Base-by-base conservation (phyloP, 2,797 vertebrate species). In the Crocodylus rhombifer region DNA sequence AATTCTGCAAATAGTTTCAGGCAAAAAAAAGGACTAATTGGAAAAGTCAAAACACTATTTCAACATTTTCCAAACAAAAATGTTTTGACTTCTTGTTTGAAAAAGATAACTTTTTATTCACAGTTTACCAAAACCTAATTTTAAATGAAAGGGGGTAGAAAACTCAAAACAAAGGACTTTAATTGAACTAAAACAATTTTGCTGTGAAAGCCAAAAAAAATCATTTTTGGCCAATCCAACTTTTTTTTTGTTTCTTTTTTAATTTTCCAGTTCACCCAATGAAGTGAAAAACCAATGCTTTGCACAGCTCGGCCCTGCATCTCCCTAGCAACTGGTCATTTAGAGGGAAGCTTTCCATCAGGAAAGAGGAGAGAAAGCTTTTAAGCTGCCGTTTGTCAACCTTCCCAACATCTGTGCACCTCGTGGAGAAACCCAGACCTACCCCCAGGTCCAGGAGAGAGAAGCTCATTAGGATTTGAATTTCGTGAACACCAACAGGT, bases 61-160 rank as follows among this genome's bases (percentile, higher is more conserved):
- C 93, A 88, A 86, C 83, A 79, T 86, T 89, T 92, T 91, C 81
- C 88, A 94, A 94, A 95, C 90, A 95, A 95, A 51, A 95, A 89
- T 91, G 84, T 94, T 96, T 96, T 94, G 94, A 95, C 91, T 96
- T 92, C 93, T 64, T 91, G 93, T 61, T 96, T 94, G 91, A 86
- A 90, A 89, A 85, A 92, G 93, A 91, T 90, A 96, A 87, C 77
- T 93, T 94, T 92, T 83, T 84, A 90, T 86, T 51, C 71, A 93
- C 91, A 96, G 95, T 75, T 69, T 21, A 62, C 86, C 91, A 84
- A 86, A 94, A 88, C 51, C 69, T 86, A 96, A 87, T 93, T 89
- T 95, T 80, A 87, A 93, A 94, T 89, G 94, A 86, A 94, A 94
- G 90, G 71, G n/a, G 36, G 30, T 89, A 61, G 86, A 94, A 92